A percentile compares a stretch with the other conserved stretches of the same genome.
Evolutionary conservation across 2,113 vertebrate species (phyloP).

Genomic region (Chelonoidis abingdonii): DNA sequence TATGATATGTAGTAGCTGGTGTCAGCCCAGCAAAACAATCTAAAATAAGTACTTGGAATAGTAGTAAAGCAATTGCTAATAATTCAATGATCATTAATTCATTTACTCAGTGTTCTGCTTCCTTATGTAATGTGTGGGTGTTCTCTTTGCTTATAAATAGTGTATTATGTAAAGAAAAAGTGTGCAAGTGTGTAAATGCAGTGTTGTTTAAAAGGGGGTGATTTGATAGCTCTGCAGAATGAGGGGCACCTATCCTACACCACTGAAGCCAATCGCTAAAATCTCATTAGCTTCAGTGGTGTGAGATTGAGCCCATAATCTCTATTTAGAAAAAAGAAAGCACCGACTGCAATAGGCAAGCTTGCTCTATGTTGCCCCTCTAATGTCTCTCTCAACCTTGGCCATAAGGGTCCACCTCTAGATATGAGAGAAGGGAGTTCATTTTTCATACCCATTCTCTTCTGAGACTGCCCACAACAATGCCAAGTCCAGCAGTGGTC

Average conservation of each 20-base stretch:
- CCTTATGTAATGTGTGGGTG: neutral
- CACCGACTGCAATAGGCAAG: neutral
- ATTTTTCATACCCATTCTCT: conserved; percentile 36
- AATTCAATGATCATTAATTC: neutral
- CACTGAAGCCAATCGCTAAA: neutral
- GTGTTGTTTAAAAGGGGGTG: neutral
- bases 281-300: neutral
- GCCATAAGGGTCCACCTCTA: neutral
- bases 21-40: neutral
- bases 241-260: neutral
- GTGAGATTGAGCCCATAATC: neutral
- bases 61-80: neutral
- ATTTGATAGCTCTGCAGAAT: fast-evolving
- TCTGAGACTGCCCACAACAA: neutral
- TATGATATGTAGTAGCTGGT: fast-evolving
- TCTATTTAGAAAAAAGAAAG: conserved; percentile 9
- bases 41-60: neutral
- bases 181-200: neutral
- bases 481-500: neutral
- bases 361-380: conserved; percentile 30
- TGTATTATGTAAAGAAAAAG: neutral
- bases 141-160: neutral
- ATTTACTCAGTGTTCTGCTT: neutral
- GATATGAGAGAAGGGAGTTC: neutral
- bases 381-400: neutral